Percentiles rank a stretch among this genome's conserved stretches.
Conservation (phyloP, 2,113 vertebrate species). For the Hippocampus comes region DNA sequence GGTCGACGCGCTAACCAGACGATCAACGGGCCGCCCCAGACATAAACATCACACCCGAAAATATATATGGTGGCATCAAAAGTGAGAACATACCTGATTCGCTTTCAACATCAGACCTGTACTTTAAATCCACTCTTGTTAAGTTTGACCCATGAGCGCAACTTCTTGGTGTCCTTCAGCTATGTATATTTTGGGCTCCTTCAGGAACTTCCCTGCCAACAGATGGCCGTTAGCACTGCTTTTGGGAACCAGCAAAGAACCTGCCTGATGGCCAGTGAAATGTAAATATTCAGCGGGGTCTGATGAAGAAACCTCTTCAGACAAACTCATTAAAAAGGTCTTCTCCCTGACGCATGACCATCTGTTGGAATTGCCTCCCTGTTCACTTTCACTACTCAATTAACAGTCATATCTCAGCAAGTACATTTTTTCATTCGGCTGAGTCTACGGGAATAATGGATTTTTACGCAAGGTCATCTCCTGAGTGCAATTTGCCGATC, state of each 20-base stretch:
- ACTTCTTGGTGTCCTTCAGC: conserved; percentile 60
- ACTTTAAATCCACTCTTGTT: background rate
- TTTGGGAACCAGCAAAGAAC: conserved; percentile 74
- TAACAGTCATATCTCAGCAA: conserved; percentile 43
- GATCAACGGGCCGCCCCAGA: too few species aligned
- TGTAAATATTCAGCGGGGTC: conserved; percentile 68
- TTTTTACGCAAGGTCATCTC: conserved; percentile 40
- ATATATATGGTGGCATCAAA: too few species aligned
- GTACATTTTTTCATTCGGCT: conserved; percentile 40
- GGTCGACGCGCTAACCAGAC: too few species aligned
- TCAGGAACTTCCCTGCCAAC: conserved; percentile 71
- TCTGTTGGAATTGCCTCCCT: conserved; percentile 76
- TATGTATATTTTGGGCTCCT: conserved; percentile 65
- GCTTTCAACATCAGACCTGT: too few species aligned
- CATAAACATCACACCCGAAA: too few species aligned
- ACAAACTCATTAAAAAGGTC: conserved; percentile 83
- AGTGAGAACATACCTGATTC: too few species aligned
- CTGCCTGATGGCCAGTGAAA: conserved; percentile 74
- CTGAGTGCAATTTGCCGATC: conserved; percentile 32
- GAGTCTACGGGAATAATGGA: conserved; percentile 48
- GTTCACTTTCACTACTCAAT: conserved; percentile 60
- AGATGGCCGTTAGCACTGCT: conserved; percentile 77
- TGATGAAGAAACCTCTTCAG: conserved; percentile 81
- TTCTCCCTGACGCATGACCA: conserved; percentile 82
- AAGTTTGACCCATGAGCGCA: conserved; percentile 18